Percentiles rank a stretch among this genome's conserved stretches.
Conservation (phyloP, 2,113 vertebrate genomes). For the Potamarius usumacintae region DNA sequence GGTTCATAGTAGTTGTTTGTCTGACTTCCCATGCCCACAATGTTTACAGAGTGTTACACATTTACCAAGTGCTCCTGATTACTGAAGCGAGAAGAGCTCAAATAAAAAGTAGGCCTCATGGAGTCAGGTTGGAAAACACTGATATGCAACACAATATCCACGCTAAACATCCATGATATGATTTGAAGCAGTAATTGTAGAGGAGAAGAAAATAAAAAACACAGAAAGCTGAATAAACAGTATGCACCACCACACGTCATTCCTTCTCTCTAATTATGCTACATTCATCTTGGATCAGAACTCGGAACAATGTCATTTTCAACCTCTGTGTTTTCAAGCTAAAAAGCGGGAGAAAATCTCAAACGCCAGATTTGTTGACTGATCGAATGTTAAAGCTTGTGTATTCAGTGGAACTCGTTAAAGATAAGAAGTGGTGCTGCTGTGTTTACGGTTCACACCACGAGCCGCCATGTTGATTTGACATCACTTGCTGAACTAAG, state of each 20-base stretch:
- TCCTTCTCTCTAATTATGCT: not conserved
- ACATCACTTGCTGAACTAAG: too few relatives aligned
- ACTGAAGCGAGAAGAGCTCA: not conserved
- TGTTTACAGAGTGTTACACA: slow-evolving; percentile 1
- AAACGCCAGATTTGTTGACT: too few relatives aligned
- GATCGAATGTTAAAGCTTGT: too few relatives aligned
- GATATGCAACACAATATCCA: not conserved
- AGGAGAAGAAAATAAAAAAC: too few relatives aligned
- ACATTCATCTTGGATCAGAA: not conserved
- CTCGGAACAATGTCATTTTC: not conserved
- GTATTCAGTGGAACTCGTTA: too few relatives aligned
- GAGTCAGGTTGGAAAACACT: not conserved
- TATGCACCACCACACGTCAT: not conserved
- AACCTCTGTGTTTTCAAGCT: not conserved
- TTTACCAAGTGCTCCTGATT: not conserved
- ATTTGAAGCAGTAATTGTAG: not conserved
- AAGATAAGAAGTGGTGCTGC: too few relatives aligned
- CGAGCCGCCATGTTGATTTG: too few relatives aligned
- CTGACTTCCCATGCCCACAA: not conserved
- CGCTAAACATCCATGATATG: not conserved
- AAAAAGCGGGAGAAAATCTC: not conserved
- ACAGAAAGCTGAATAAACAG: not conserved
- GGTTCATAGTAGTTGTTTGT: not conserved
- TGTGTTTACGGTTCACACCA: too few relatives aligned
- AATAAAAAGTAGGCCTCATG: not conserved